Base-by-base conservation (phyloP, 2,113 vertebrate genomes). In the Eubucco bourcierii region DNA sequence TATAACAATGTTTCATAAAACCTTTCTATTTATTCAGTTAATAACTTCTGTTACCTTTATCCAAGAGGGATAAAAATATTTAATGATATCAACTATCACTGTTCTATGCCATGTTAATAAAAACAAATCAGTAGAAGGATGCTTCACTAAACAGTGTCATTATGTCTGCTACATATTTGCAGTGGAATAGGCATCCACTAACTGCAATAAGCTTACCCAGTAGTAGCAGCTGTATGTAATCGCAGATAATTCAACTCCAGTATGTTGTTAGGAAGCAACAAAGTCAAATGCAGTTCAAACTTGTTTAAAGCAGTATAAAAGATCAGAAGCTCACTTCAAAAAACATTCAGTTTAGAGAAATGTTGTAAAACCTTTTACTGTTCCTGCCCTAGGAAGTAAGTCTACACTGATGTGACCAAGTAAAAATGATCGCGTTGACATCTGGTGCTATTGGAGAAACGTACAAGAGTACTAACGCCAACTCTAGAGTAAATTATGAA, bases 141-240 rank as follows among this genome's bases (percentile, higher is more conserved):
- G 91, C 71, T 83, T 81, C 87, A 89, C 86, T 90, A 50, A 95
- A 76, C 87, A 95, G 53, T 19, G 59, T 87, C 85, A 91, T 91
- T 97, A 71, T 80, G 58, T 55, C 31, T 87, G 71, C 88, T 91
- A 44, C 63, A 65, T 60, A 93, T 84, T 96, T 82, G 91, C 87
- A 93, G 80, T 58, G 80, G 96, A 97, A 94, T 93, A 95, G 96
- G 87, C 71, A 93, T 44, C 91, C 31, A 91, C 65, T 68, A 94
- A 89, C 74, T 84, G 82, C 41, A 76, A 76, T 90, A 89, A 96
- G 50, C 87, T 88, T 92, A 90, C 74, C 80, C 88, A 93, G 88
- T 87, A 93, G 75, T 92, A 90, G 71, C 75, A 87, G 91, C 84
- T 93, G 25, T 87, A 83, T 76, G 61, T 34, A 92, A 93, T 67